Conservation (phyloP, 2,888 invertebrate species). For the Teinopalpus imperialis region DNA sequence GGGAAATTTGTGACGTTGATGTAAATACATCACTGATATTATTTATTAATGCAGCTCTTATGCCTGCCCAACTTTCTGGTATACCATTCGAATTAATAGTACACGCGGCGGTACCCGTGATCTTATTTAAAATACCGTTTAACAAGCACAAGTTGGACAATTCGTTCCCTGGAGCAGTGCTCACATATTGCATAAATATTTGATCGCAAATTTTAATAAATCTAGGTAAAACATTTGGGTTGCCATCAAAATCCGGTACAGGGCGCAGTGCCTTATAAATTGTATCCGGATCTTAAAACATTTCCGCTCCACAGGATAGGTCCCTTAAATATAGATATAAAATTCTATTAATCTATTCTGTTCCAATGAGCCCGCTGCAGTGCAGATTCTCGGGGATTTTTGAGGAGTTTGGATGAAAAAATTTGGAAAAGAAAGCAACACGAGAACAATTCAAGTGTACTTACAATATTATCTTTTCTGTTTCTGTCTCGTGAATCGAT, state of each 20-base stretch:
- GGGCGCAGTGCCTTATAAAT: not conserved
- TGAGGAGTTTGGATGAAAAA: not conserved
- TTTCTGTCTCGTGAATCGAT: conserved; percentile 24
- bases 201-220: not conserved
- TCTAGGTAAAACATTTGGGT: not conserved
- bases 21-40: not conserved
- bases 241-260: not conserved
- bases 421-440: conserved; percentile 18
- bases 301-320: not conserved
- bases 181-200: not conserved
- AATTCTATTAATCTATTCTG: not conserved
- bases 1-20: too few relatives aligned
- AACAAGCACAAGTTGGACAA: not conserved
- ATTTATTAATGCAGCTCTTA: not conserved
- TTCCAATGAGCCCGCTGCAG: not conserved
- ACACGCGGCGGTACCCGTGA: not conserved
- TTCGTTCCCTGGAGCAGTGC: not conserved
- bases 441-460: conserved; percentile 26
- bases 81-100: conserved; percentile 1
- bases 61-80: not conserved
- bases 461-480: conserved; percentile 22
- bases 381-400: not conserved
- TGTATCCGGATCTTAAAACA: too few relatives aligned
- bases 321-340: not conserved
- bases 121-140: too few relatives aligned